A percentile compares a stretch with the other conserved stretches of the same genome.
Evolutionary conservation across 2,113 vertebrate genomes (phyloP).

Genomic region (Leptocoma aspasia): DNA sequence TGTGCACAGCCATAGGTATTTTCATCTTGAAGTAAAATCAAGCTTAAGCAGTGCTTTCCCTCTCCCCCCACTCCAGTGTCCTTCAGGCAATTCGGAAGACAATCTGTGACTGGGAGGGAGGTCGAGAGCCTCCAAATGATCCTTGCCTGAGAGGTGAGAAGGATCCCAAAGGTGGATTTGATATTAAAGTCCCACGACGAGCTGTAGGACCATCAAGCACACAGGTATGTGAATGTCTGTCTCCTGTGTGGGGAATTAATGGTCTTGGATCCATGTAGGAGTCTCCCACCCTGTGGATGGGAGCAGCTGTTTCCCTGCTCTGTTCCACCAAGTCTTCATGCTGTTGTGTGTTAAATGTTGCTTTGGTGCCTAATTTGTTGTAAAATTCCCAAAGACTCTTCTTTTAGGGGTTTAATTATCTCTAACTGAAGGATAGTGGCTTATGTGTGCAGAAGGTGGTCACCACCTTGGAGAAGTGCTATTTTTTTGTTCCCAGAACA

Average conservation of each 20-base stretch:
- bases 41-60: not conserved
- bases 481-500: not conserved
- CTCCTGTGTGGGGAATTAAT: not conserved
- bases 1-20: not conserved
- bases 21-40: not conserved
- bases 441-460: not conserved
- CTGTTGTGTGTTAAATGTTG: not conserved
- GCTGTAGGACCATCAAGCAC: slow-evolving; percentile 98
- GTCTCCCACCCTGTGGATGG: not conserved
- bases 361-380: not conserved
- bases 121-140: slow-evolving; percentile 94
- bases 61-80: slow-evolving; percentile 75
- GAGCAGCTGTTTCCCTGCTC: not conserved
- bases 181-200: slow-evolving; percentile 96
- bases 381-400: not conserved
- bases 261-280: not conserved
- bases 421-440: not conserved
- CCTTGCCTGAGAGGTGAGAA: slow-evolving; percentile 97
- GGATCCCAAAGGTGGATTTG: slow-evolving; percentile 97
- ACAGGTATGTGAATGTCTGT: slow-evolving; percentile 75
- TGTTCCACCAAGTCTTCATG: not conserved
- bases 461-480: not conserved
- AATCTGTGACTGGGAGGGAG: slow-evolving; percentile 97
- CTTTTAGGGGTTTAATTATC: not conserved
- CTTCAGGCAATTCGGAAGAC: slow-evolving; percentile 98